Percentiles rank a stretch among this genome's conserved stretches.
These are phyloP conservation scores for Aix galericulata DNA, from an alignment of 2,113 vertebrate species.

Conservation along the genomic window DNA sequence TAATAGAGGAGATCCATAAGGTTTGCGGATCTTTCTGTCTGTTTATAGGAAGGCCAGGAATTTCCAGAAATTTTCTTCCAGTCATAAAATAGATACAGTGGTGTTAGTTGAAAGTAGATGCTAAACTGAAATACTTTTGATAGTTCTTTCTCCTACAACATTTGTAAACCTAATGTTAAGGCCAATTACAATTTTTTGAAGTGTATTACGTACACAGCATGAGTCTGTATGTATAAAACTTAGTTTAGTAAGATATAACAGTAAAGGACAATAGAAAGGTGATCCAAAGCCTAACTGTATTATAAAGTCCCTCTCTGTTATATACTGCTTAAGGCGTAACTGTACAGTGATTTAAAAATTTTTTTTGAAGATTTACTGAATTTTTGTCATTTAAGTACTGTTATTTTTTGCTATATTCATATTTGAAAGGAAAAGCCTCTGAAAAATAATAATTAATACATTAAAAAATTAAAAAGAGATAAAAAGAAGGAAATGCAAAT, in stretches of 20 bases:
- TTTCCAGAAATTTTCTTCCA: background rate
- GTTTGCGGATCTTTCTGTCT: background rate
- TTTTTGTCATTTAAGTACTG: background rate
- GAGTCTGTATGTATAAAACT: background rate
- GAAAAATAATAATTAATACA: background rate
- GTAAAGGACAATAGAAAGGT: background rate
- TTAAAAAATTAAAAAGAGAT: background rate
- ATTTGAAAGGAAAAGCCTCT: background rate
- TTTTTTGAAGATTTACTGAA: background rate
- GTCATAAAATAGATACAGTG: background rate
- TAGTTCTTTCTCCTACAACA: background rate
- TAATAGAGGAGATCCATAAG: background rate
- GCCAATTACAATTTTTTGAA: background rate
- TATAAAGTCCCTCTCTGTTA: background rate
- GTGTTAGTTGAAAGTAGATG: background rate
- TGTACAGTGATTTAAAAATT: background rate
- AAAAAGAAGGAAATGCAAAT: background rate
- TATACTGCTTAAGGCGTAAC: background rate
- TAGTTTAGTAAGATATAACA: background rate
- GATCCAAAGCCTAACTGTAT: background rate
- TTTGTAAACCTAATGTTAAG: background rate
- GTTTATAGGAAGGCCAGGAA: background rate
- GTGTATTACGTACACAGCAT: background rate
- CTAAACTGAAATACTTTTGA: background rate
- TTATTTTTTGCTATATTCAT: background rate